Conservation (phyloP, 2,113 vertebrate species). For the Piaya cayana region DNA sequence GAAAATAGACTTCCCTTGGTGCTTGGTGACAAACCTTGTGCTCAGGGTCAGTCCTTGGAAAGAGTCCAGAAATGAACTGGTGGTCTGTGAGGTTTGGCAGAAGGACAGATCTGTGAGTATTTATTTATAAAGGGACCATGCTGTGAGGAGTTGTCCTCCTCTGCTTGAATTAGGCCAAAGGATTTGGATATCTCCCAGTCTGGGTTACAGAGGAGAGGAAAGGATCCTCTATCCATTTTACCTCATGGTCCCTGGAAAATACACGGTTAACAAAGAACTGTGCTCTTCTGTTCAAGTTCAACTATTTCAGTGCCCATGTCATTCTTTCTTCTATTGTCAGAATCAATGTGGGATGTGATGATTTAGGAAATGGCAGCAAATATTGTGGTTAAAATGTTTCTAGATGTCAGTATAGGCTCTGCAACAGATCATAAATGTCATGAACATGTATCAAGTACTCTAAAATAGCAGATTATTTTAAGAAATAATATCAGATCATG, state of each 20-base stretch:
- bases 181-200: not conserved
- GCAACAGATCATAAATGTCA: slow-evolving; percentile 63
- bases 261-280: not conserved
- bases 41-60: not conserved
- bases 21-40: not conserved
- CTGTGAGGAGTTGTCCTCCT: not conserved
- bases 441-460: not conserved
- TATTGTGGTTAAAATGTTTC: slow-evolving; percentile 22
- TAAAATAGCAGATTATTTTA: slow-evolving; percentile 60
- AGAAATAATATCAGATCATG: slow-evolving; percentile 35
- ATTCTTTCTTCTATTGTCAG: slow-evolving; percentile 13
- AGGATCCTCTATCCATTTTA: not conserved
- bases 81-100: not conserved
- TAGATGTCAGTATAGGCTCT: slow-evolving; percentile 20
- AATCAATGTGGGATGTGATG: slow-evolving; percentile 31
- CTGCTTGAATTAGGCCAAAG: not conserved
- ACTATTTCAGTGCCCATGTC: not conserved
- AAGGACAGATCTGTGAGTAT: not conserved
- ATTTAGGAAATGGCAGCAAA: slow-evolving; percentile 57
- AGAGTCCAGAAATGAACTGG: not conserved
- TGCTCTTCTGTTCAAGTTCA: not conserved
- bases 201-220: not conserved
- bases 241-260: not conserved
- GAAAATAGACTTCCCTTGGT: not conserved
- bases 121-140: not conserved